Percentiles rank a stretch among this genome's conserved stretches.
Evolutionary conservation across 2,113 vertebrate genomes (phyloP).

Genomic region (Vicugna pacos): DNA sequence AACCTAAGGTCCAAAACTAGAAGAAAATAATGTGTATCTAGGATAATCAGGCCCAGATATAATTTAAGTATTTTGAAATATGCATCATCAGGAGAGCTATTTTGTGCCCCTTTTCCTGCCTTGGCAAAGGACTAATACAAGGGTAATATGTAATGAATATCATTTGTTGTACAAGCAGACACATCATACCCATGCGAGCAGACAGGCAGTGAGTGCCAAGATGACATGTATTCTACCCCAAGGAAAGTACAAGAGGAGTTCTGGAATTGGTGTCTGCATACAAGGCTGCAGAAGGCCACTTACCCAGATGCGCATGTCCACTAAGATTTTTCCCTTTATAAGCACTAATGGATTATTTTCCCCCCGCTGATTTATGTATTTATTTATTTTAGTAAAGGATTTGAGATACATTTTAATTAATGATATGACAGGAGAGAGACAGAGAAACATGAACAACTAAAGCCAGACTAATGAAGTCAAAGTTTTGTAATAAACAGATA

Average conservation of each 20-base stretch:
- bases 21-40: constrained; percentile 29
- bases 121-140: not conserved
- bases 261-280: not conserved
- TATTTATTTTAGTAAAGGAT: constrained; percentile 27
- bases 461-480: not conserved
- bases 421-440: not conserved
- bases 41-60: not conserved
- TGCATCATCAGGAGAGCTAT: not conserved
- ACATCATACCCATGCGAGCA: constrained; percentile 1
- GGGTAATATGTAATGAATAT: not conserved
- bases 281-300: not conserved
- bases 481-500: not conserved
- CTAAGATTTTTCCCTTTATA: not conserved
- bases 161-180: constrained; percentile 22
- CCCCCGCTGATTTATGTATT: not conserved
- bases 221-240: constrained; percentile 55
- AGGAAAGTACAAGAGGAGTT: constrained; percentile 24
- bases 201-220: not conserved
- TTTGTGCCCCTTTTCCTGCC: not conserved
- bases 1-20: not conserved
- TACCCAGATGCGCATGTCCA: not conserved
- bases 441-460: not conserved
- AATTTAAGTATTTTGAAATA: constrained; percentile 51
- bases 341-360: not conserved
- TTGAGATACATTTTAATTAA: constrained; percentile 31